Base-by-base conservation (phyloP, 2,797 vertebrate species). In the Chanos chanos region DNA sequence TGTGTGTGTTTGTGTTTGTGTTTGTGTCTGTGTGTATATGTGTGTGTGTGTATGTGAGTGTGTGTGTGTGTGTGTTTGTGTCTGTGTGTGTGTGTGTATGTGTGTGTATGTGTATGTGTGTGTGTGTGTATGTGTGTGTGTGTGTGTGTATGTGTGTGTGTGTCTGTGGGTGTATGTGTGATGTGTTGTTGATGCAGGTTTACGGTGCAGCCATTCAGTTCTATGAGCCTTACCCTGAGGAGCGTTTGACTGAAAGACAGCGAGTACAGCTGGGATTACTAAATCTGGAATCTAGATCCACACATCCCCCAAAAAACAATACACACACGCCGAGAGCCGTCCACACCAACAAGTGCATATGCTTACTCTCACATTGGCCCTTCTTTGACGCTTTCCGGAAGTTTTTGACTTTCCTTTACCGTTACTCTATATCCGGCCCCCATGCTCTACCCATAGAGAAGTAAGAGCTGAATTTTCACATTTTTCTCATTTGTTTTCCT, bases 191-290 rank as follows among this genome's bases (percentile, higher is more conserved):
- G 21, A 24, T 78, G 51, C 79, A 99, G 97, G 95, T 99, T 15
- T 99, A 99, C 13, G 96, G 96, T 78, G 96, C 95, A 74, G 96
- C 97, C 79, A 96, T 99, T 82, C 96, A 99, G 85, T 99, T 99
- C 84, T 99, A 97, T 64, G 97, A 99, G 81, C 84, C 90, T 44
- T 92, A 93, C 76, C 79, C 91, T 4, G 92, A 93, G 61, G 95
- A 96, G 68, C 87, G 84, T 53, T 87, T 99, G 81, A 94, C 91
- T 5, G 94, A 97, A 61, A 93, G 92, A 47, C 96, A 98, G 78
- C 88, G 87, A 63, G 85, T 87, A 49, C 95, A 97, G 67, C 87
- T 99, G 71, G 91, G 94, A 24, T 5, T 24, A 25, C 24, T 24
- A 25, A 25, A 25, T 25, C 24, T 25, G 24, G 24, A 25, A 25